phyloP scores from a whole-genome alignment of 1,140 invertebrate genomes.

The Calliopsis andreniformis region DNA sequence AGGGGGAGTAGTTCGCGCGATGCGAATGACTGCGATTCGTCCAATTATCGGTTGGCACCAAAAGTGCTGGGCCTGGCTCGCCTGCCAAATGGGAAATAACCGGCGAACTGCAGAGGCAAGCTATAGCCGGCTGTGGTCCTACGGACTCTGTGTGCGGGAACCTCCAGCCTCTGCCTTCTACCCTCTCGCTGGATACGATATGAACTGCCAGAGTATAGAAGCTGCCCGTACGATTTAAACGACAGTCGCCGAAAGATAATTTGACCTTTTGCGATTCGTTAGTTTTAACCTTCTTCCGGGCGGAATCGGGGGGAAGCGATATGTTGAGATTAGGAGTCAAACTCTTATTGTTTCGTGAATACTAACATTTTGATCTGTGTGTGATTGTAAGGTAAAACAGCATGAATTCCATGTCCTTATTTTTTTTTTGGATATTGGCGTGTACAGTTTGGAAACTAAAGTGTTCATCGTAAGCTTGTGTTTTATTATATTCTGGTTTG shows the following conservation, averaged over 20 bases:
- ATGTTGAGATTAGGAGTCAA: slow-evolving; percentile 12
- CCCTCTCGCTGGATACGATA: slow-evolving; percentile 36
- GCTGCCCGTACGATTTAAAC: slow-evolving; percentile 59
- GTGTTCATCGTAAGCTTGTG: no score
- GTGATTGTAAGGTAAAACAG: no score
- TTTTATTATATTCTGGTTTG: no score
- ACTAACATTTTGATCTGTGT: not conserved
- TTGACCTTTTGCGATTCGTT: slow-evolving; percentile 55
- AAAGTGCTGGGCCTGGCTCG: slow-evolving; percentile 77
- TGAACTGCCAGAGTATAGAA: slow-evolving; percentile 48
- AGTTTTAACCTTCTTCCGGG: slow-evolving; percentile 43
- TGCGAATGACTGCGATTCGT: slow-evolving; percentile 76
- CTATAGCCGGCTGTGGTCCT: slow-evolving; percentile 66
- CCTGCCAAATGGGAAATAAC: slow-evolving; percentile 77
- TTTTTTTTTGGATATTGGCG: no score
- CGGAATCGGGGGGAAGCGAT: not conserved
- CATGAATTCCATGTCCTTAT: not conserved
- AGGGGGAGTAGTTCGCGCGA: slow-evolving; percentile 66
- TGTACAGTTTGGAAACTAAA: no score
- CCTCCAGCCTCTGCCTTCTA: slow-evolving; percentile 29
- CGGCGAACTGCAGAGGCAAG: slow-evolving; percentile 70
- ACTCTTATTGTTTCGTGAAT: not conserved
- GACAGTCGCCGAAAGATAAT: slow-evolving; percentile 68
- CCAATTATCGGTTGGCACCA: slow-evolving; percentile 77
- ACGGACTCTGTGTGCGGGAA: slow-evolving; percentile 56